These are phyloP conservation scores for Indicator indicator DNA, from an alignment of 2,113 vertebrate genomes.

Conservation along the genomic window DNA sequence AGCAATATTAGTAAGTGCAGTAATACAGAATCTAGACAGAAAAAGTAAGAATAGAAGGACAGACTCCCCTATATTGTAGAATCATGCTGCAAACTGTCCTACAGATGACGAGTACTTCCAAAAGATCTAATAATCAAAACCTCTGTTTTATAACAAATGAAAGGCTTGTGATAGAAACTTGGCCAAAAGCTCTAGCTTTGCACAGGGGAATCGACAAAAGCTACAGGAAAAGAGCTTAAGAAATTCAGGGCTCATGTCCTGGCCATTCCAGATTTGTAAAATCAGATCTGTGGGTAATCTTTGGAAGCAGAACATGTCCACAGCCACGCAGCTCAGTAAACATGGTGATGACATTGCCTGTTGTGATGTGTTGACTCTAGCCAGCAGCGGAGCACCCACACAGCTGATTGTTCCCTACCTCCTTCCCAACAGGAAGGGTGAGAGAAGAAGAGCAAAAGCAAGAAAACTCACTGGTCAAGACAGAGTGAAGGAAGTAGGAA, in stretches of 20 bases:
- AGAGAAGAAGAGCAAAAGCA: neutral
- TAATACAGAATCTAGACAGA: neutral
- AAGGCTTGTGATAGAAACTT: neutral
- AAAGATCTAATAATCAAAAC: neutral
- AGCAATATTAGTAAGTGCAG: neutral
- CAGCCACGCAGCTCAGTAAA: neutral
- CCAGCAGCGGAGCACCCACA: neutral
- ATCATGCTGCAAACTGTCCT: neutral
- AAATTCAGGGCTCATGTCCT: neutral
- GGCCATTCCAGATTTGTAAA: neutral
- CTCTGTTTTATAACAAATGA: neutral
- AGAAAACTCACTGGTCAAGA: neutral
- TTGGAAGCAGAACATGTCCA: neutral
- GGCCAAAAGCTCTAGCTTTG: neutral
- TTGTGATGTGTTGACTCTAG: neutral
- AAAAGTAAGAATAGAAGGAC: neutral
- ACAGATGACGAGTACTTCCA: neutral
- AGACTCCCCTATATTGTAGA: neutral
- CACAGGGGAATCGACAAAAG: neutral
- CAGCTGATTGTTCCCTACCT: rapidly evolving
- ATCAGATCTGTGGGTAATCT: neutral
- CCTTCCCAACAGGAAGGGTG: neutral
- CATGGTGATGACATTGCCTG: neutral
- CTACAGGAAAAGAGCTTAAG: neutral
- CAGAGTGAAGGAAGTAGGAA: neutral